Conservation (phyloP, 2,797 vertebrate genomes). For the Champsocephalus gunnari region DNA sequence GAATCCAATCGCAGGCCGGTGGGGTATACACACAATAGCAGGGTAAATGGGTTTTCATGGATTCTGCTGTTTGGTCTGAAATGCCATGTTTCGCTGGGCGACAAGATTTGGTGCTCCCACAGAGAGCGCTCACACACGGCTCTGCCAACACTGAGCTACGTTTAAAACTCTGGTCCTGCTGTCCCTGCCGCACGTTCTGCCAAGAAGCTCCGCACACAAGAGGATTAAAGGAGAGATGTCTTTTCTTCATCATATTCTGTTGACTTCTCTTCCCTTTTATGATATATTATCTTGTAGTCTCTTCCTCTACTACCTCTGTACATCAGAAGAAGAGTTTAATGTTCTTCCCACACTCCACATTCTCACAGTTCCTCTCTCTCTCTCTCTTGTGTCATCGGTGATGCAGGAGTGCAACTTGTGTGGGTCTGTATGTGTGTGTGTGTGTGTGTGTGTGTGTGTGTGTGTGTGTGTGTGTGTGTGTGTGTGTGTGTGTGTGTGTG, state of each 20-base stretch:
- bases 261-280: slow-evolving; percentile 15
- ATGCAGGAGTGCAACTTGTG: slow-evolving; percentile 63
- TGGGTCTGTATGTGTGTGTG: slow-evolving; percentile 46
- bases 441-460: slow-evolving; percentile 67
- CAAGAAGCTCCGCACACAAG: slow-evolving; percentile 70
- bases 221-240: slow-evolving; percentile 26
- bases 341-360: slow-evolving; percentile 79
- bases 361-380: slow-evolving; percentile 29
- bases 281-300: slow-evolving; percentile 33
- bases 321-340: slow-evolving; percentile 62
- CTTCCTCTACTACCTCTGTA: slow-evolving; percentile 56
- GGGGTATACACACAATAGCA: slow-evolving; percentile 43
- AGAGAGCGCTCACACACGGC: slow-evolving; percentile 76
- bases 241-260: slow-evolving; percentile 17
- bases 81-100: slow-evolving; percentile 74
- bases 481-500: slow-evolving; percentile 68
- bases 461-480: slow-evolving; percentile 67
- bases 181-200: slow-evolving; percentile 75
- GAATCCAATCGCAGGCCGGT: slow-evolving; percentile 23
- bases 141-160: slow-evolving; percentile 78
- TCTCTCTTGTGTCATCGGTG: slow-evolving; percentile 47
- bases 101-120: slow-evolving; percentile 79
- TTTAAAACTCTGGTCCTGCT: slow-evolving; percentile 83
- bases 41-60: slow-evolving; percentile 69
- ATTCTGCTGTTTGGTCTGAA: slow-evolving; percentile 64